A percentile compares a stretch with the other conserved stretches of the same genome.
phyloP scores from a whole-genome alignment of 92 coral and sea anemone genomes.

The Muricea muricata region DNA sequence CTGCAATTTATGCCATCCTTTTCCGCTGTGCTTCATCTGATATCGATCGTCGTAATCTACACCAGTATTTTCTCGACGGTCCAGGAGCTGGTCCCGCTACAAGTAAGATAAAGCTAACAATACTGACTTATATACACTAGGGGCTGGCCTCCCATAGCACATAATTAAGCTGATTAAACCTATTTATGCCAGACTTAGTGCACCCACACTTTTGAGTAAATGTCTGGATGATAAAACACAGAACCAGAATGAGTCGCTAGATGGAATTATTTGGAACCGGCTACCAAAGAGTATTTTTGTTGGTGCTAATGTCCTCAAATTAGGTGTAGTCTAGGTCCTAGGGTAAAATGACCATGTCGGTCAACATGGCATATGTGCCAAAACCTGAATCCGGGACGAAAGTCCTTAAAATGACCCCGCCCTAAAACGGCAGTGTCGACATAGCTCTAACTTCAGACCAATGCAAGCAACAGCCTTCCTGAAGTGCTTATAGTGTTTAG shows the following conservation, averaged over 20 bases:
- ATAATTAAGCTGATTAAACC: slow-evolving; percentile 47
- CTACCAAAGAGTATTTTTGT: too few species aligned
- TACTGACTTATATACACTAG: slow-evolving; percentile 10
- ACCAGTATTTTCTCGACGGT: too few species aligned
- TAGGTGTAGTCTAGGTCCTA: too few species aligned
- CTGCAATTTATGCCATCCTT: slow-evolving; percentile 5
- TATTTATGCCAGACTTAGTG: slow-evolving; percentile 38
- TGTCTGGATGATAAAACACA: slow-evolving; percentile 58
- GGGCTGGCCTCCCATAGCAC: slow-evolving; percentile 27
- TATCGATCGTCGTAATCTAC: slow-evolving; percentile 9
- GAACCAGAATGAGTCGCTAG: slow-evolving; percentile 51
- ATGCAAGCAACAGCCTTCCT: too few species aligned
- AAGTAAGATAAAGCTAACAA: too few species aligned
- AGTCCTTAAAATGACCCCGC: too few species aligned
- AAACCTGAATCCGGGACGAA: too few species aligned
- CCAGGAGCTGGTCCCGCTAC: background rate
- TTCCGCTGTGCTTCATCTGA: slow-evolving; percentile 22
- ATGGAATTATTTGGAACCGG: slow-evolving; percentile 53
- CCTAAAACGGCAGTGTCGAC: too few species aligned
- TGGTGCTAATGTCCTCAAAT: slow-evolving; percentile 36
- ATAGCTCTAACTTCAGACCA: too few species aligned
- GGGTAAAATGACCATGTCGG: too few species aligned
- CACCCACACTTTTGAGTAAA: slow-evolving; percentile 36
- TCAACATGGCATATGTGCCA: too few species aligned
- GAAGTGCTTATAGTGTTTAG: too few species aligned